Base-by-base conservation (phyloP, 1,140 invertebrate genomes). In the Lepidurus couesii region DNA sequence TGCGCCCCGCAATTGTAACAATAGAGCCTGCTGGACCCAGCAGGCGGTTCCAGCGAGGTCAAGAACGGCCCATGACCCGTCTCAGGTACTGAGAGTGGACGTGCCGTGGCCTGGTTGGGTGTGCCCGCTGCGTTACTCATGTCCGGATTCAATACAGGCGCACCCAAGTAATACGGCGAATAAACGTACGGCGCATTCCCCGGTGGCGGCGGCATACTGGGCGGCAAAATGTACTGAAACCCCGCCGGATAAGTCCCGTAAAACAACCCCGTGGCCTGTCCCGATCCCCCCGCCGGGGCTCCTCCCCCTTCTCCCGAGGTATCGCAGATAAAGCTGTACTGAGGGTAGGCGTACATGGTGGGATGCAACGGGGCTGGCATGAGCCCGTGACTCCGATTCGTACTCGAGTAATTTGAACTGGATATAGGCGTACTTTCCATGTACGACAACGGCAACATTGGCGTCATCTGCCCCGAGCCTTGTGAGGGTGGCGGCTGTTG, bases 1-100 rank as follows among this genome's bases (percentile, higher is more conserved):
- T 88, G 87, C 43, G 89, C 91, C 53, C 92, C 92, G 85, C 92
- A 93, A 83, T 93, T 93, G 84, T 90, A 93, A 82, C 90, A 91
- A 1, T 87, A 90, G 76, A 89, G 89, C 65, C 81, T 81, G 24
- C 81, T 81, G 24, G 80, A 78, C 16, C 79, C 80, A 76, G 65
- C 24, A 45, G 78, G 47, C 16, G 75, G 77, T n/a, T 75, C 78
- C 44, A 42, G 21, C 26, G 73, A 79, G 76, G 34, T 42, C n/a
- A 16, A 34, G 42, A 78, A 77, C 21, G 24, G 21, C 21, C 73
- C 43, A 73, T 34, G 44, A 53, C 44, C 45, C 74, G 21, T 16
- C 42, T 78, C 34, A 44, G 13, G 74, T 74, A 78, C 44, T n/a
- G 34, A 53, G 42, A 78, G 26, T 16, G 42, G 44, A 53, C 77